Conservation (phyloP, 2,113 vertebrate genomes). For the Albula goreensis region DNA sequence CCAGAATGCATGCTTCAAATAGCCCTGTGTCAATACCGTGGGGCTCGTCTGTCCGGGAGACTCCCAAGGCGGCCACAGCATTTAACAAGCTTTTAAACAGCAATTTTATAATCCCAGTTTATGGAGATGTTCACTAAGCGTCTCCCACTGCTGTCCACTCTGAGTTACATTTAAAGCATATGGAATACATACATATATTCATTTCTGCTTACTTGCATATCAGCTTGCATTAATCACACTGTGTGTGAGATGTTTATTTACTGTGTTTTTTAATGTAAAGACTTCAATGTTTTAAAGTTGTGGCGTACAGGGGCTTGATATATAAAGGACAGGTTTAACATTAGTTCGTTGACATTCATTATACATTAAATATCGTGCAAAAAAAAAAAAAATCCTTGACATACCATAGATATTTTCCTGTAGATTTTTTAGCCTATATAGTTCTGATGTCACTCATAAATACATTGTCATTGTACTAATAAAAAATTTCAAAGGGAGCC, state of each 20-base stretch:
- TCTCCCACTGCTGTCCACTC: not conserved
- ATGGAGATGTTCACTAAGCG: not conserved
- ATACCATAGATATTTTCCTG: not conserved
- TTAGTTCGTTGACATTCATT: not conserved
- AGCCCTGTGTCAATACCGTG: not conserved
- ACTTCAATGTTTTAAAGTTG: not conserved
- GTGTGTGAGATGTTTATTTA: not conserved
- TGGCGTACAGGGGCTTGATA: not conserved
- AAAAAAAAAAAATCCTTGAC: not conserved
- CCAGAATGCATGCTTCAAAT: not conserved
- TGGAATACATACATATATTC: no score
- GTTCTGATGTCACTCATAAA: not conserved
- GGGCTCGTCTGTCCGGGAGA: conserved; percentile 15
- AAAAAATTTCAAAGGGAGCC: not conserved
- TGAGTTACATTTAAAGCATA: not conserved
- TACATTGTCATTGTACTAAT: not conserved
- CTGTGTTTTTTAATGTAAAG: not conserved
- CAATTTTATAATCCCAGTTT: not conserved
- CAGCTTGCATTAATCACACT: not conserved
- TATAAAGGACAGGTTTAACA: not conserved
- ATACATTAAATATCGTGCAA: not conserved
- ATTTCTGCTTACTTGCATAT: no score
- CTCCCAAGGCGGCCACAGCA: not conserved
- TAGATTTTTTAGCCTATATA: not conserved
- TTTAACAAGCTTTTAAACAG: not conserved